Percentiles rank a stretch among this genome's conserved stretches.
Conservation (phyloP, 2,888 invertebrate genomes). For the Cloeon dipterum region DNA sequence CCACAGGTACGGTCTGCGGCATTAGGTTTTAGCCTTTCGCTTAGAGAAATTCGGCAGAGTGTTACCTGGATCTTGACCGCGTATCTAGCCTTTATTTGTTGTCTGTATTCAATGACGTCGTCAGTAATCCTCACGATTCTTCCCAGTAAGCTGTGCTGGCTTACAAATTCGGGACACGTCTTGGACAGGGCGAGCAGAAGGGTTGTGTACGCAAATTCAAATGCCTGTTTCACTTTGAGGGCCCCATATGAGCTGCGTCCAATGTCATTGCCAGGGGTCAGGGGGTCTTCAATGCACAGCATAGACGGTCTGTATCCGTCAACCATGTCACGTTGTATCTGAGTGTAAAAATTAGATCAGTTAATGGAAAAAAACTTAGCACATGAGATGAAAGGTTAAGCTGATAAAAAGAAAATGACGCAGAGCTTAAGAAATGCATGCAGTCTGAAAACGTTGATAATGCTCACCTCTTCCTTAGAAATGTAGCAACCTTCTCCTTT, state of each 20-base stretch:
- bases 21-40: too few relatives aligned
- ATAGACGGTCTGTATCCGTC: slow-evolving; percentile 85
- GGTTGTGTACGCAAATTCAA: slow-evolving; percentile 84
- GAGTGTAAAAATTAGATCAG: too few relatives aligned
- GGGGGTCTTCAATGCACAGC: slow-evolving; percentile 93
- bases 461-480: slow-evolving; percentile 58
- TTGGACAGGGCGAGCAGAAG: slow-evolving; percentile 43
- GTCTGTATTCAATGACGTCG: slow-evolving; percentile 58
- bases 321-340: slow-evolving; percentile 74
- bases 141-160: slow-evolving; percentile 49
- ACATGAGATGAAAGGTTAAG: too few relatives aligned
- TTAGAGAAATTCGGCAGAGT: too few relatives aligned
- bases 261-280: slow-evolving; percentile 90
- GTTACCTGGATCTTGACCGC: too few relatives aligned
- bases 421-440: too few relatives aligned
- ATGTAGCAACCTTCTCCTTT: slow-evolving; percentile 86
- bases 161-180: not conserved
- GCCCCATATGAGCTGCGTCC: slow-evolving; percentile 93
- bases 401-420: too few relatives aligned
- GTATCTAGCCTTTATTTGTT: slow-evolving; percentile 31
- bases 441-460: too few relatives aligned
- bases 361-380: too few relatives aligned
- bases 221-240: slow-evolving; percentile 74
- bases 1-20: not conserved
- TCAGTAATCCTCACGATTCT: slow-evolving; percentile 83